Conservation (phyloP, 2,888 invertebrate species). For the Eristalinus aeneus region DNA sequence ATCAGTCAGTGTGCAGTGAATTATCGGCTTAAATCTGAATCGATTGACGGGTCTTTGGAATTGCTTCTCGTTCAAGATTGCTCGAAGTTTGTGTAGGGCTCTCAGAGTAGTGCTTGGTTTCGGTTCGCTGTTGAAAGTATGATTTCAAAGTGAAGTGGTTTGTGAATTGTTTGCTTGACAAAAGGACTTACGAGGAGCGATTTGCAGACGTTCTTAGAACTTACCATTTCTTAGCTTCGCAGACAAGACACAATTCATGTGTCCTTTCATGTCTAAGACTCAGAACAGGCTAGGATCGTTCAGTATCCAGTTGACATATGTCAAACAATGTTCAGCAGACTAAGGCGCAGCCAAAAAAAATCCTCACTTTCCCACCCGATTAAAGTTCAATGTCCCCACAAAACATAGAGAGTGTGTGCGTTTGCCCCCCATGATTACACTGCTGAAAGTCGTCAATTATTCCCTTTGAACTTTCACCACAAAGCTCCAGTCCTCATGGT, state of each 20-base stretch:
- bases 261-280: too few species aligned
- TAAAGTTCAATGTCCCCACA: slow-evolving; percentile 60
- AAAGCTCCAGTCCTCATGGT: neutral
- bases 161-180: too few species aligned
- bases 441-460: neutral
- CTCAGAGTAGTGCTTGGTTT: neutral
- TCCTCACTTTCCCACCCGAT: neutral
- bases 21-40: neutral
- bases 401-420: neutral
- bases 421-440: neutral
- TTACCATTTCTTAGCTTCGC: too few species aligned
- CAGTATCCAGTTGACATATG: too few species aligned
- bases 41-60: neutral
- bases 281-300: too few species aligned
- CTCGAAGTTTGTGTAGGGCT: neutral
- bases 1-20: slow-evolving; percentile 45
- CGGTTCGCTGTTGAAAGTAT: too few species aligned
- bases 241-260: too few species aligned
- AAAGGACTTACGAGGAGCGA: too few species aligned
- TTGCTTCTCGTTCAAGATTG: neutral
- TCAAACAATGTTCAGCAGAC: too few species aligned
- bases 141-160: too few species aligned
- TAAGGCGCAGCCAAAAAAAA: too few species aligned
- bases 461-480: slow-evolving; percentile 33
- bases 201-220: too few species aligned